Evolutionary conservation across 2,888 invertebrate species (phyloP), one percentile per base, ranked within the genome.

Genomic region (Polyommatus icarus): DNA sequence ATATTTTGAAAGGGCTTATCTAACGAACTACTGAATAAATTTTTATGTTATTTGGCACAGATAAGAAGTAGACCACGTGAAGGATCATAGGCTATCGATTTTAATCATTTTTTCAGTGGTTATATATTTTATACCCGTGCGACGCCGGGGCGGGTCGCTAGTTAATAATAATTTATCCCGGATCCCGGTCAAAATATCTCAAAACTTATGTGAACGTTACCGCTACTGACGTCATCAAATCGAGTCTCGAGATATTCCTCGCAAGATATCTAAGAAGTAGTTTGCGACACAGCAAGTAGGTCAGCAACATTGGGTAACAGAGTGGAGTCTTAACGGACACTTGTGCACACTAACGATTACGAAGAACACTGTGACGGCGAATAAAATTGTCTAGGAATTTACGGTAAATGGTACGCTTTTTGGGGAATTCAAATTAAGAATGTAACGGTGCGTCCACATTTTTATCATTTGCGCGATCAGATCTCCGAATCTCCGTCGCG

Each of bases 261-360:
- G 61, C 24, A 20, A 24, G 24, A 61, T 67, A 76, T 50, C 18
- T 6, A 10, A 20, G 46, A 76, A 76, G 46, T 67, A 29, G 29
- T 40, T 24, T 40, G 46, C 76, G 50, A 29, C 76, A 40, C 18
- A 67, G 20, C 54, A 75, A 67, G 67, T 76, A 46, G 67, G 67
- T 67, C 67, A 67, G 18, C 29, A 6, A 18, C 67, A 32, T 67
- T 67, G 67, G 67, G 67, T 24, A 67, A 67, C 32, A 59, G 59
- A 59, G 20, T 73, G 0, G 24, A 50, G 24, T 18, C 29, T 50
- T 54, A 54, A 54, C 75, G 29, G 75, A 85, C 91, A 91, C 88
- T 90, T 91, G 91, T 89, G 88, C 84, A 88, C 84, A 91, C 87
- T 89, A 77, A 79, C 81, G 46, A 67, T 18, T 50, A 83, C 83